Evolutionary conservation across 2,113 vertebrate species (phyloP).

Genomic region (Stigmatopora argus): DNA sequence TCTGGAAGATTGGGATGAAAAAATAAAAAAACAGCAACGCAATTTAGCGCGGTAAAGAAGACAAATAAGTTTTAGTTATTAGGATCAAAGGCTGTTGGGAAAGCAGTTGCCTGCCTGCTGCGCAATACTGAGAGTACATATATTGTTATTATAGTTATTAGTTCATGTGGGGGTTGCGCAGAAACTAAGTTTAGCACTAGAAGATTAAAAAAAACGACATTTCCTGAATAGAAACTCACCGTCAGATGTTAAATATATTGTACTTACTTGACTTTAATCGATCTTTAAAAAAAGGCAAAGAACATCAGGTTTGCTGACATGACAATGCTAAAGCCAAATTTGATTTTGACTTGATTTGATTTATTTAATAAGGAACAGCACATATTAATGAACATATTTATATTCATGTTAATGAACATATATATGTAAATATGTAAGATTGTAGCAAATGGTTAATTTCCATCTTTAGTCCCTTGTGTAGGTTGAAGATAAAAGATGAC

Average conservation of each 20-base stretch:
- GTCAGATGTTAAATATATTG: not conserved
- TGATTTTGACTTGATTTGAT: no score
- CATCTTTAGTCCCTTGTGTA: no score
- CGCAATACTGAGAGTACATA: not conserved
- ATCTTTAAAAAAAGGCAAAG: no score
- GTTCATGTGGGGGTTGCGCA: not conserved
- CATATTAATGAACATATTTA: no score
- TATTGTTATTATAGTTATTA: not conserved
- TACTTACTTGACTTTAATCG: no score
- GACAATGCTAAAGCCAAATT: no score
- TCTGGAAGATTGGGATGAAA: not conserved
- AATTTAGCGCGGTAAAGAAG: not conserved
- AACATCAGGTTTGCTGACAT: no score
- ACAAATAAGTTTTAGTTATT: not conserved
- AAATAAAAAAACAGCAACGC: not conserved
- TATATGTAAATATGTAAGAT: no score
- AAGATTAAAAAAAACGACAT: not conserved
- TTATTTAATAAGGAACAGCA: no score
- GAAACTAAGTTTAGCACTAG: not conserved
- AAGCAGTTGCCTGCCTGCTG: not conserved
- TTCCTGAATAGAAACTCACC: not conserved
- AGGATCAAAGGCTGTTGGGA: not conserved
- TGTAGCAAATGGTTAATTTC: no score
- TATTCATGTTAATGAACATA: no score
- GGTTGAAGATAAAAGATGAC: no score